These are phyloP conservation scores for Actenoides hombroni DNA, from an alignment of 2,113 vertebrate species.

Conservation along the genomic window DNA sequence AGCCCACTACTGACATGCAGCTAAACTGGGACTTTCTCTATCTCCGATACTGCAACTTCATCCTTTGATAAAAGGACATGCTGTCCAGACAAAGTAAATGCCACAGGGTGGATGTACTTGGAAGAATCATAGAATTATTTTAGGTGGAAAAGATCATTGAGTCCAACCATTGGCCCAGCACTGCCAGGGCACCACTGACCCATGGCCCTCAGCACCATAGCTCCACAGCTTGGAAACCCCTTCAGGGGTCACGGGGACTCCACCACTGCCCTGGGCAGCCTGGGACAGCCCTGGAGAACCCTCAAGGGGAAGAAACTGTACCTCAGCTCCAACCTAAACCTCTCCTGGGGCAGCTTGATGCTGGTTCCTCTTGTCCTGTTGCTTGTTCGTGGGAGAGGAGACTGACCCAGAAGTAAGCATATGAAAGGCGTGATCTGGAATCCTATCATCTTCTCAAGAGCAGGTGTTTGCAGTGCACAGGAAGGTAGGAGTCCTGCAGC, in stretches of 20 bases:
- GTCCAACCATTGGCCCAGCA: background rate
- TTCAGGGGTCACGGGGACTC: background rate
- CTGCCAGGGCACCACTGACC: background rate
- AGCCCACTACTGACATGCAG: background rate
- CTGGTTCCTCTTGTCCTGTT: too few species aligned
- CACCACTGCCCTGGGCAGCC: background rate
- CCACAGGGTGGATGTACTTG: fast-evolving
- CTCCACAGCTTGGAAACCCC: background rate
- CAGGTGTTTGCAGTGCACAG: fast-evolving
- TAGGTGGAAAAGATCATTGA: background rate
- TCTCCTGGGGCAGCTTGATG: too few species aligned
- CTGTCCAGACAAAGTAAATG: background rate
- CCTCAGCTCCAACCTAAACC: background rate
- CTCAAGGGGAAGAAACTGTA: too few species aligned
- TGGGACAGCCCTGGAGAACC: background rate
- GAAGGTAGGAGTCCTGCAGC: background rate
- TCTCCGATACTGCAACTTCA: fast-evolving
- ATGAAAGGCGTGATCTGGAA: fast-evolving
- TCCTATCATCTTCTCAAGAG: fast-evolving
- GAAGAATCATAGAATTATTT: background rate
- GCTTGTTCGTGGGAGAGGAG: too few species aligned
- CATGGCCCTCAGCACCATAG: background rate
- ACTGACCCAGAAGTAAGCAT: fast-evolving
- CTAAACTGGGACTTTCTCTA: background rate
- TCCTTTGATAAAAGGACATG: background rate